Conservation (phyloP, 2,113 vertebrate genomes). For the Puntigrus tetrazona region DNA sequence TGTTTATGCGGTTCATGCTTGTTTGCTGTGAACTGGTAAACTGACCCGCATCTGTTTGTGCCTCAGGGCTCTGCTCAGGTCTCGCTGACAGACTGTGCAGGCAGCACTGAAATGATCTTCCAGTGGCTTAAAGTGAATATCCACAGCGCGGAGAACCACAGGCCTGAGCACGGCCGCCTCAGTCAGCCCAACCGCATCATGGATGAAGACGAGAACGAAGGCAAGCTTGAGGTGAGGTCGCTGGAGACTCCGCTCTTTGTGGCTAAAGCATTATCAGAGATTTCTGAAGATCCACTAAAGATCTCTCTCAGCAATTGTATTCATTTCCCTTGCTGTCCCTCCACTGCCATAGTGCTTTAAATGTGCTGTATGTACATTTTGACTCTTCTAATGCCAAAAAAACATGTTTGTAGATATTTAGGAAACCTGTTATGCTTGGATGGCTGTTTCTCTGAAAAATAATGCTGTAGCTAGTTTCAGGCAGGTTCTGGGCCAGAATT, state of each 20-base stretch:
- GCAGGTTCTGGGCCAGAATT: no score
- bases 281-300: neutral
- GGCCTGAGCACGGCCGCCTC: slow-evolving; percentile 66
- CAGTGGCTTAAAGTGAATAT: slow-evolving; percentile 88
- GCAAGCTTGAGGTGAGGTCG: slow-evolving; percentile 30
- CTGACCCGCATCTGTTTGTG: slow-evolving; percentile 26
- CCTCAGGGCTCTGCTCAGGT: slow-evolving; percentile 88
- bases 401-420: no score
- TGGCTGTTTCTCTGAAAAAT: no score
- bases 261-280: neutral
- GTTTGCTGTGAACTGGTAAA: neutral
- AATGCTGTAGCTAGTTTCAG: no score
- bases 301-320: neutral
- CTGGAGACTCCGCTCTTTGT: neutral
- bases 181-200: slow-evolving; percentile 61
- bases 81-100: slow-evolving; percentile 80
- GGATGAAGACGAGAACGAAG: slow-evolving; percentile 69
- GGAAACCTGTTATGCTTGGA: no score
- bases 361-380: no score
- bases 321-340: neutral
- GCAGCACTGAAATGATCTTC: slow-evolving; percentile 84
- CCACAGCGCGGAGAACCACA: slow-evolving; percentile 73
- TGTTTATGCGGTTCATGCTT: neutral
- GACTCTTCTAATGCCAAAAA: no score
- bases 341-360: neutral